Evolutionary conservation across 1,140 invertebrate genomes (phyloP).

Genomic region (Zaprionus camerounensis): DNA sequence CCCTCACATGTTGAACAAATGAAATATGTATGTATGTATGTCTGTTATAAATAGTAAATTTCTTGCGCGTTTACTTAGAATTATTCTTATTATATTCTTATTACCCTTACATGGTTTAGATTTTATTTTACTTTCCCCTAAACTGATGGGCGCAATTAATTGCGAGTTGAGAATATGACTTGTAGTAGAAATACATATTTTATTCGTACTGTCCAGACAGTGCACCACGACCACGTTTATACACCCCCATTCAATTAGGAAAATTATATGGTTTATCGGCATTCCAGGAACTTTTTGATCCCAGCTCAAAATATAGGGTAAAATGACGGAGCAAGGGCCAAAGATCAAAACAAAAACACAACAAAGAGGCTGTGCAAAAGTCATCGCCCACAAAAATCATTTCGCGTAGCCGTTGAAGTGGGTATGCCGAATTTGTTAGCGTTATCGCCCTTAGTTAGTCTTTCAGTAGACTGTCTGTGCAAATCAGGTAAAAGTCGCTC

Average conservation of each 20-base stretch:
- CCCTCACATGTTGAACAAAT: no score
- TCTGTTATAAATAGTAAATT: no score
- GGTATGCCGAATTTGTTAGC: slow-evolving; percentile 68
- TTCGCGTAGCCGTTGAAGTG: slow-evolving; percentile 60
- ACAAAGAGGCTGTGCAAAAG: slow-evolving; percentile 70
- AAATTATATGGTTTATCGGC: slow-evolving; percentile 78
- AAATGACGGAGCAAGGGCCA: slow-evolving; percentile 74
- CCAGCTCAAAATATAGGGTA: slow-evolving; percentile 69
- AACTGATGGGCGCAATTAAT: slow-evolving; percentile 1
- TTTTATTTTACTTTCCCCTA: not conserved
- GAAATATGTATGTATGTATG: no score
- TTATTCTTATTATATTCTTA: no score
- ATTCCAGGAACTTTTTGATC: slow-evolving; percentile 75
- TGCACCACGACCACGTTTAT: slow-evolving; percentile 61
- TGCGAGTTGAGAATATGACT: slow-evolving; percentile 7
- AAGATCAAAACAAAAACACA: slow-evolving; percentile 71
- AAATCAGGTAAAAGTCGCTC: slow-evolving; percentile 76
- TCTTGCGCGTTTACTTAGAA: no score
- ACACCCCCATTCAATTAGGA: slow-evolving; percentile 82
- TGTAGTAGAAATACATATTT: slow-evolving; percentile 10
- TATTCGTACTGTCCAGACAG: slow-evolving; percentile 28
- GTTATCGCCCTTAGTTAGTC: slow-evolving; percentile 62
- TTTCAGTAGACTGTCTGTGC: slow-evolving; percentile 42
- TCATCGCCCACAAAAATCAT: slow-evolving; percentile 81
- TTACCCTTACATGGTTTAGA: no score